Base-by-base conservation (phyloP, 53 echinoderm and acorn worm species). In the Glandiceps talaboti region DNA sequence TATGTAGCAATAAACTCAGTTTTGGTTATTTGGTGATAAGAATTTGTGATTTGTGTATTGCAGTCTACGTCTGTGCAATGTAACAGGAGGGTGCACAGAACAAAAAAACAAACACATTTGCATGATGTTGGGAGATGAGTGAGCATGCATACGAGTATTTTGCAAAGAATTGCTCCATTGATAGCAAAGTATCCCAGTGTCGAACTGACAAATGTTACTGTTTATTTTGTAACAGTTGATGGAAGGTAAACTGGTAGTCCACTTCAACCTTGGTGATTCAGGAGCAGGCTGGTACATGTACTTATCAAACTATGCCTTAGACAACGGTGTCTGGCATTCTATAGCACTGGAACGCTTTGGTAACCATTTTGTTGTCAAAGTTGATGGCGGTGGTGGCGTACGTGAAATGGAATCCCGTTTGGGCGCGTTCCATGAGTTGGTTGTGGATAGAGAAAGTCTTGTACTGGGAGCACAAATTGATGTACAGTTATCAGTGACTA, bases 341-440 rank as follows among this genome's bases (percentile, higher is more conserved):
- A 89, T 97, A 30, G 88, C 82, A 30, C 88, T 91, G 78, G 87
- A 91, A 27, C 91, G 97, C 30, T 87, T 83, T 29, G 88, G 93
- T 78, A 87, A 82, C 86, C 83, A 82, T 75, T 85, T 97, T 26
- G 91, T 91, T n/a, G 87, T 97, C 33, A 93, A 89, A 82, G 83
- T 97, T 27, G 97, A 97, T 78, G 93, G 97, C 1, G 97, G 97
- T 27, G 97, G 97, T 10, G 90, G 97, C 26, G 89, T 83, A 31
- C 80, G 93, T 25, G 88, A 97, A 87, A 81, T 85, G 75, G 83
- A 87, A 85, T 90, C 82, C 83, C 77, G 85, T 26, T 86, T 89
- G 78, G 93, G 97, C 73, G 33, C 80, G 27, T 89, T 81, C 83
- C 79, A 84, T 25, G 80, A 75, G 32, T 82, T 97, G 64, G 80